These are phyloP conservation scores for Labroides dimidiatus DNA, from an alignment of 2,797 vertebrate species.

Conservation along the genomic window DNA sequence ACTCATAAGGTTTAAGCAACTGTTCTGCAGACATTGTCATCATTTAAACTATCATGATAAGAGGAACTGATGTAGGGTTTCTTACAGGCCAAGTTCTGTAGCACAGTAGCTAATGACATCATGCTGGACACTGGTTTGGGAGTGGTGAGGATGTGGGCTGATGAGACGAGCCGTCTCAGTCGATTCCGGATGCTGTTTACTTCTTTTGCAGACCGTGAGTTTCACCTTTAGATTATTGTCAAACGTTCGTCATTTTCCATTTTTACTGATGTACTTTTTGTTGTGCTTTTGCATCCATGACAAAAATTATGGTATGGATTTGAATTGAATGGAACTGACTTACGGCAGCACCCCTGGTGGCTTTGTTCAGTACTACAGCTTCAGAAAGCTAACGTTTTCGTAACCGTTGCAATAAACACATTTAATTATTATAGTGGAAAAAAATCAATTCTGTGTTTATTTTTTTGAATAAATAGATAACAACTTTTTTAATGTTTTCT, in stretches of 20 bases:
- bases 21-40: slow-evolving; percentile 56
- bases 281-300: slow-evolving; percentile 5
- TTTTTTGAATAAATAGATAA: neutral
- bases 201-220: slow-evolving; percentile 94
- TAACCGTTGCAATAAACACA: neutral
- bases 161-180: slow-evolving; percentile 93
- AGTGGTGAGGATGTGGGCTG: slow-evolving; percentile 95
- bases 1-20: slow-evolving; percentile 36
- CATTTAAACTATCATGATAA: slow-evolving; percentile 41
- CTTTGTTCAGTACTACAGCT: slow-evolving; percentile 9
- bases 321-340: neutral
- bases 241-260: neutral
- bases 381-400: neutral
- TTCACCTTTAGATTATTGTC: slow-evolving; percentile 1
- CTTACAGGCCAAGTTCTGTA: slow-evolving; percentile 93
- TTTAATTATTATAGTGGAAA: neutral
- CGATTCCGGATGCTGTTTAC: slow-evolving; percentile 95
- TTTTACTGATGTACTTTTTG: neutral
- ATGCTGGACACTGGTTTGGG: slow-evolving; percentile 89
- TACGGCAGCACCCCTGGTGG: slow-evolving; percentile 27
- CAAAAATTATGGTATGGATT: neutral
- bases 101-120: slow-evolving; percentile 94
- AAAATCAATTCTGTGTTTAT: neutral
- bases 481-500: neutral
- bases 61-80: slow-evolving; percentile 51